Percentiles rank a stretch among this genome's conserved stretches.
These are phyloP conservation scores for Heteractis magnifica DNA, from an alignment of 92 coral and sea anemone genomes.

Conservation along the genomic window DNA sequence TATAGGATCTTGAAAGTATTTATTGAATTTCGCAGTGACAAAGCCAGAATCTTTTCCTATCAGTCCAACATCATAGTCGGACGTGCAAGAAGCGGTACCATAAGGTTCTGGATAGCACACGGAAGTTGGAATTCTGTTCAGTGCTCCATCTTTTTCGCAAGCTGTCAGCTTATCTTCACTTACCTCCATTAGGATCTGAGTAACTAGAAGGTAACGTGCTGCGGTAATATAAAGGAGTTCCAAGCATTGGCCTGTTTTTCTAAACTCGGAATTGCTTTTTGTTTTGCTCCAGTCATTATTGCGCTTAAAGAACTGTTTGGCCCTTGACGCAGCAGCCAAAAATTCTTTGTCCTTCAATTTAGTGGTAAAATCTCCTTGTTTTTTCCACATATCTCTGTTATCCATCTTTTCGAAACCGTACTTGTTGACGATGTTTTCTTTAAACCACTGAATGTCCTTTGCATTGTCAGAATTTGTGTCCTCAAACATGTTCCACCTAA, in stretches of 20 bases:
- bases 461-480: not conserved
- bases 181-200: constrained; percentile 45
- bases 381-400: constrained; percentile 43
- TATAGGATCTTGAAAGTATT: constrained; percentile 40
- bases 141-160: constrained; percentile 24
- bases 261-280: constrained; percentile 20
- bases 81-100: constrained; percentile 65
- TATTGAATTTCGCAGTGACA: constrained; percentile 54
- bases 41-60: constrained; percentile 66
- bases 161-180: constrained; percentile 34
- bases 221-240: constrained; percentile 64
- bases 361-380: constrained; percentile 20
- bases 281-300: constrained; percentile 44
- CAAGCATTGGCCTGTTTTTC: constrained; percentile 26
- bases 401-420: constrained; percentile 48
- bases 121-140: not conserved
- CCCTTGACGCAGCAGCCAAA: constrained; percentile 32
- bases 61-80: constrained; percentile 77
- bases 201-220: constrained; percentile 67
- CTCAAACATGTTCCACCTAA: not conserved
- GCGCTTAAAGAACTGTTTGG: constrained; percentile 44
- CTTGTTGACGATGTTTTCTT: constrained; percentile 47
- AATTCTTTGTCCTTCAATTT: constrained; percentile 38
- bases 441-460: constrained; percentile 57
- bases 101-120: constrained; percentile 17